A percentile compares a stretch with the other conserved stretches of the same genome.
These are phyloP conservation scores for Pachydiplax longipennis DNA, from an alignment of 2,888 invertebrate genomes.

Conservation along the genomic window DNA sequence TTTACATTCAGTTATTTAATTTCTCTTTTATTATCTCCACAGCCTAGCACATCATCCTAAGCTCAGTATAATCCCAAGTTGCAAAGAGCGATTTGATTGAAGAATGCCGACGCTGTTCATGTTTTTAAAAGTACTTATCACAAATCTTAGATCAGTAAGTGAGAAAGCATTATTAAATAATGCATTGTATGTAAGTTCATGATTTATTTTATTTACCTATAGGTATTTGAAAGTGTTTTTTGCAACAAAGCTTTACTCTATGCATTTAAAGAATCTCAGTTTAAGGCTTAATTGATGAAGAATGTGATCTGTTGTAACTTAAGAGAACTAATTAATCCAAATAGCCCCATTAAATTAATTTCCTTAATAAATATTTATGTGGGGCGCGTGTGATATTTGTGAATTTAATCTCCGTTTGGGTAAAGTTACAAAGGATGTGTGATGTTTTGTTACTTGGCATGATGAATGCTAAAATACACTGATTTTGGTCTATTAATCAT, in stretches of 20 bases:
- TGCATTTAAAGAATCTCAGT: constrained; percentile 43
- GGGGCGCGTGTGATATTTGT: background rate
- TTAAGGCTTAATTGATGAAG: constrained; percentile 23
- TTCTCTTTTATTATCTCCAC: background rate
- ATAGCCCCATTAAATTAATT: background rate
- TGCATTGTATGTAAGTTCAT: constrained; percentile 8
- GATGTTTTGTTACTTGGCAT: background rate
- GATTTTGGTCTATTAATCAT: background rate
- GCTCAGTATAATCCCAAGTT: background rate
- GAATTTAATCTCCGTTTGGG: background rate
- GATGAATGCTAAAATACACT: background rate
- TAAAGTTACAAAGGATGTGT: constrained; percentile 10
- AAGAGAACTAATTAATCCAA: background rate
- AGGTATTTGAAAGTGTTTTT: constrained; percentile 21
- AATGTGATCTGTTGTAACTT: constrained; percentile 34
- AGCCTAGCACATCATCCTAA: constrained; percentile 14
- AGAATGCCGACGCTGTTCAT: background rate
- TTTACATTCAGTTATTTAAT: too few species aligned
- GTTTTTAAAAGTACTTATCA: constrained; percentile 23
- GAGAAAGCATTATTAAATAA: constrained; percentile 35
- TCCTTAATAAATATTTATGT: background rate
- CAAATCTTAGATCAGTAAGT: background rate
- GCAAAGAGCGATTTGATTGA: background rate
- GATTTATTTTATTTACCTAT: constrained; percentile 19
- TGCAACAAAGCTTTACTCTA: constrained; percentile 6